phyloP scores from a whole-genome alignment of 2,888 invertebrate species.

The Poecilus cupreus region DNA sequence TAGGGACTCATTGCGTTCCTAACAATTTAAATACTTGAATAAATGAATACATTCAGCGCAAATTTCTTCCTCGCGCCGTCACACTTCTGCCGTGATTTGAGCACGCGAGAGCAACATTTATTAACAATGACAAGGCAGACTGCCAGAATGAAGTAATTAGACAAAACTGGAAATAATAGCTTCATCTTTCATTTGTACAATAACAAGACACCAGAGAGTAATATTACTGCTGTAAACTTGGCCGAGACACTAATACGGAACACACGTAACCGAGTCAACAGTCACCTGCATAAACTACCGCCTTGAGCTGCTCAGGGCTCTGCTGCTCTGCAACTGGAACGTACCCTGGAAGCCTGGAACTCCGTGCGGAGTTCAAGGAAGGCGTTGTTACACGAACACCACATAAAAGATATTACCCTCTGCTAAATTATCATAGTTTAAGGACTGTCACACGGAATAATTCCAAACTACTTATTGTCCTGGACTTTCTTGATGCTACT shows the following conservation, averaged over 20 bases:
- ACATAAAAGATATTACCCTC: not conserved
- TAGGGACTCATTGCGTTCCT: not conserved
- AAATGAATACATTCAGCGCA: conserved; percentile 18
- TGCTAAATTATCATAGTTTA: conserved; percentile 6
- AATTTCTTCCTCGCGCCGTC: not conserved
- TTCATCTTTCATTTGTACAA: conserved; percentile 56
- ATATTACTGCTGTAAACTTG: conserved; percentile 55
- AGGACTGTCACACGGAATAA: not conserved
- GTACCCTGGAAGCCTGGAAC: no score
- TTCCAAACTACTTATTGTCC: not conserved
- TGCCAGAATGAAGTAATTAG: conserved; percentile 49
- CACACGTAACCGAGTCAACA: conserved; percentile 48
- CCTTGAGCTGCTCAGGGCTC: not conserved
- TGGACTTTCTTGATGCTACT: not conserved
- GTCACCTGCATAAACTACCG: conserved; percentile 50
- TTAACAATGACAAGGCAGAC: conserved; percentile 34
- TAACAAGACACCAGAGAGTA: conserved; percentile 56
- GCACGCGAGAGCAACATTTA: conserved; percentile 37
- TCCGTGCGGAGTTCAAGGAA: no score
- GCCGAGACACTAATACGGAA: conserved; percentile 27
- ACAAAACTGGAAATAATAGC: conserved; percentile 57
- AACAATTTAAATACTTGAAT: conserved; percentile 36
- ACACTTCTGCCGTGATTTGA: not conserved
- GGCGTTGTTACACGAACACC: not conserved
- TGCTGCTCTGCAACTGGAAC: not conserved